These are phyloP conservation scores for Vireo griseus DNA, from an alignment of 2,797 vertebrate species.

Conservation along the genomic window DNA sequence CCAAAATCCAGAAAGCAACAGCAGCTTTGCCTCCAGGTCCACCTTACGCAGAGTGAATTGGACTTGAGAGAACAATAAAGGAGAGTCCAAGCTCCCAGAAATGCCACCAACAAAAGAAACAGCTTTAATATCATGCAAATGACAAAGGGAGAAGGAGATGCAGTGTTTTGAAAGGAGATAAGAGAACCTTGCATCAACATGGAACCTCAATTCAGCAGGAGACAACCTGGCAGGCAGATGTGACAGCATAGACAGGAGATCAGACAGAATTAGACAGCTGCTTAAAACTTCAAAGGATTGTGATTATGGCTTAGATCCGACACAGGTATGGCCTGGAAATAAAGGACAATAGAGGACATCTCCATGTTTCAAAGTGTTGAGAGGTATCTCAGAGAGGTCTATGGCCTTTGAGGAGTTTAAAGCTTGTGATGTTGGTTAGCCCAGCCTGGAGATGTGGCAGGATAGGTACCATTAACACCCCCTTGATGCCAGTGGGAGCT, in stretches of 20 bases:
- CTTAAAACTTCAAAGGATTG: background rate
- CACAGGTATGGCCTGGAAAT: background rate
- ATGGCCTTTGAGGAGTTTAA: background rate
- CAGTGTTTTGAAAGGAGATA: background rate
- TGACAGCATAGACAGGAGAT: background rate
- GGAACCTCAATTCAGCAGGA: background rate
- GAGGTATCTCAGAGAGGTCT: background rate
- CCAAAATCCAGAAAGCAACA: background rate
- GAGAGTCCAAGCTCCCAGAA: background rate
- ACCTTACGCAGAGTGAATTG: background rate
- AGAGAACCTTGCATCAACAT: background rate
- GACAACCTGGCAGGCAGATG: background rate
- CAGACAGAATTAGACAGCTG: background rate
- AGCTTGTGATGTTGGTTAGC: background rate
- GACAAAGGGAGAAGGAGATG: background rate
- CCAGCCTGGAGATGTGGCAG: background rate
- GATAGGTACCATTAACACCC: fast-evolving
- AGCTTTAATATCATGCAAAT: background rate
- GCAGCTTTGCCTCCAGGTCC: background rate
- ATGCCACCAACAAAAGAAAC: background rate
- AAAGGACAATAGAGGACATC: background rate
- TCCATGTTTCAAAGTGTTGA: background rate
- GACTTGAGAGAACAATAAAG: background rate
- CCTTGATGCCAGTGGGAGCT: background rate
- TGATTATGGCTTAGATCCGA: background rate